These are phyloP conservation scores for Amphipyra tragopoginis DNA, from an alignment of 2,888 invertebrate species.

Conservation along the genomic window DNA sequence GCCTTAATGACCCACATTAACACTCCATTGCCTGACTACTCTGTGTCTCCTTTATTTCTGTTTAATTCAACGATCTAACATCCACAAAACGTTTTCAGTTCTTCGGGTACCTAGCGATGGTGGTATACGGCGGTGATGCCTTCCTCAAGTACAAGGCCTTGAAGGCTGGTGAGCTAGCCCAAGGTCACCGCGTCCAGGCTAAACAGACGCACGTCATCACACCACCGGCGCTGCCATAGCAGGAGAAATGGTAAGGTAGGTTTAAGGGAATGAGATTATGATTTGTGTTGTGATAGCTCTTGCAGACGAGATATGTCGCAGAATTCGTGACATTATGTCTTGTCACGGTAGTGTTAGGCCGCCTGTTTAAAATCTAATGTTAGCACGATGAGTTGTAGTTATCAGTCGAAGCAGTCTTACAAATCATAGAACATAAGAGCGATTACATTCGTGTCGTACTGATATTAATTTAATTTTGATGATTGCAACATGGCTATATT, in stretches of 20 bases:
- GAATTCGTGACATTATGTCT: too few species aligned
- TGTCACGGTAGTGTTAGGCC: too few species aligned
- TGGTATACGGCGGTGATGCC: slow-evolving; percentile 94
- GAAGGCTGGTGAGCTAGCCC: slow-evolving; percentile 92
- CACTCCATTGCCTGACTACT: not conserved
- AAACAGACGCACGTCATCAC: slow-evolving; percentile 87
- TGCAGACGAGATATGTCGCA: not conserved
- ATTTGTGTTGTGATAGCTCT: not conserved
- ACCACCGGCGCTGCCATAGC: slow-evolving; percentile 73
- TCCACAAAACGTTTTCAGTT: slow-evolving; percentile 90
- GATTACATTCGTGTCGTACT: too few species aligned
- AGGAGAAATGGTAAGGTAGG: slow-evolving; percentile 5
- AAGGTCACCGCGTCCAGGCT: slow-evolving; percentile 91
- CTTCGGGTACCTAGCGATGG: slow-evolving; percentile 96
- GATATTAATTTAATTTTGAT: too few species aligned
- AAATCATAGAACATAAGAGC: too few species aligned
- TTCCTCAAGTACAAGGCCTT: slow-evolving; percentile 93
- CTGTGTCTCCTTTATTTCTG: not conserved
- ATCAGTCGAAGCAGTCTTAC: too few species aligned
- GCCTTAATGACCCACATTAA: not conserved
- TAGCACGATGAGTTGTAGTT: too few species aligned
- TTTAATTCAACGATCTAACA: not conserved
- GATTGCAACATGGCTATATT: too few species aligned
- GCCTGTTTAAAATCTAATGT: too few species aligned
- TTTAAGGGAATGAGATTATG: slow-evolving; percentile 1